These are phyloP conservation scores for Hirundo rustica DNA, from an alignment of 2,797 vertebrate species.

Conservation along the genomic window DNA sequence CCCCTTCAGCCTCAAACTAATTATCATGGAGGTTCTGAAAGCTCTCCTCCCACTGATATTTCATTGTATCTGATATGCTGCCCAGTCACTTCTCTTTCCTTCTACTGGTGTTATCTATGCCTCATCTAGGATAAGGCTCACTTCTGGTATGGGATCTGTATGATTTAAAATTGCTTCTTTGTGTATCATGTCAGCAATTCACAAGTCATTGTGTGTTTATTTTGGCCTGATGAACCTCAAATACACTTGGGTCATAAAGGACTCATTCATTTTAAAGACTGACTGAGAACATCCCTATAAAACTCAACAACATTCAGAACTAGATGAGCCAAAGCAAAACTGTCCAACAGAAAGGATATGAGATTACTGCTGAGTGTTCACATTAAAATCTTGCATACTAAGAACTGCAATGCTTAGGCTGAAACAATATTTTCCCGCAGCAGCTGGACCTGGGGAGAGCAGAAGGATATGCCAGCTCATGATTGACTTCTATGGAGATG, in stretches of 20 bases:
- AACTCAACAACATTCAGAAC: background rate
- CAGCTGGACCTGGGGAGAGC: background rate
- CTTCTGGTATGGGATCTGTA: background rate
- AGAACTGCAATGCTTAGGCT: background rate
- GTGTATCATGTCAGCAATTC: background rate
- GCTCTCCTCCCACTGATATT: background rate
- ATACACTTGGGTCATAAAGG: background rate
- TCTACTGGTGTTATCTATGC: background rate
- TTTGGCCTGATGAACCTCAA: background rate
- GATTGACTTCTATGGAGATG: background rate
- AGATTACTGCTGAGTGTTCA: background rate
- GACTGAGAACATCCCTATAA: background rate
- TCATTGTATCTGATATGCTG: background rate
- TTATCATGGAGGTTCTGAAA: background rate
- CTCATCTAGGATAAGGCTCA: background rate
- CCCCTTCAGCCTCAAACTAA: background rate
- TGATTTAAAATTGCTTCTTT: background rate
- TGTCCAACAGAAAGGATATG: background rate
- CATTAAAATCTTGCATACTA: background rate
- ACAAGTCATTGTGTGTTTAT: background rate
- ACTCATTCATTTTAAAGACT: background rate
- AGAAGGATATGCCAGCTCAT: background rate
- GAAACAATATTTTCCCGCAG: background rate
- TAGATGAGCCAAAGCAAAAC: constrained; percentile 10
- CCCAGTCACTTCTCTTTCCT: background rate